These are phyloP conservation scores for Coregonus suidteri DNA, from an alignment of 2,797 vertebrate genomes.

Conservation along the genomic window DNA sequence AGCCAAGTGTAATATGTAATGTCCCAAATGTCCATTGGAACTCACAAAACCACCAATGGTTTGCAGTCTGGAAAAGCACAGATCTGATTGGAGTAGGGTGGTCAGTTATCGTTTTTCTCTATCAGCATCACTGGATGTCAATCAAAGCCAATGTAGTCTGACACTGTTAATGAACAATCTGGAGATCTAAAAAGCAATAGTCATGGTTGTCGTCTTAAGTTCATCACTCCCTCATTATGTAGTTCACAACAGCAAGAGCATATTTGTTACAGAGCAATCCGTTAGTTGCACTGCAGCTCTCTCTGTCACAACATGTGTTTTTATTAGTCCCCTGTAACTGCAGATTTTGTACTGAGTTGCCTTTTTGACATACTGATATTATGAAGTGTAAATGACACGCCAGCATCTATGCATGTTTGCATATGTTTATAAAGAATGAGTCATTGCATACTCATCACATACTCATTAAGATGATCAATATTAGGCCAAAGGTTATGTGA, in stretches of 20 bases:
- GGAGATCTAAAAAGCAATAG: neutral
- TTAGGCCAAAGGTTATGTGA: neutral
- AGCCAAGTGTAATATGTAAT: too few species aligned
- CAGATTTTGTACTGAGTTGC: neutral
- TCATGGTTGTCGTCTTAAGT: neutral
- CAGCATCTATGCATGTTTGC: too few species aligned
- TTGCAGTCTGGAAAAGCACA: neutral
- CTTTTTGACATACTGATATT: neutral
- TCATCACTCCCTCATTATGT: neutral
- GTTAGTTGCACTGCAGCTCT: constrained; percentile 2
- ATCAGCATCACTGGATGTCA: neutral
- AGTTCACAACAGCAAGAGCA: neutral
- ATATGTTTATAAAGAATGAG: neutral
- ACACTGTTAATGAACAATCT: neutral
- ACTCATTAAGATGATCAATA: neutral
- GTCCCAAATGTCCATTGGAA: too few species aligned
- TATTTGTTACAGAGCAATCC: neutral
- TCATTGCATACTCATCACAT: neutral
- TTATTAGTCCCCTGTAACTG: constrained; percentile 11
- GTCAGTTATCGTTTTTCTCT: too few species aligned
- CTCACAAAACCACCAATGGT: neutral
- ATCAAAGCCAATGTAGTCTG: neutral
- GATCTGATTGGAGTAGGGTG: too few species aligned
- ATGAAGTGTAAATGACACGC: neutral
- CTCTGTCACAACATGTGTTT: constrained; percentile 19